Evolutionary conservation across 2,888 invertebrate species (phyloP), one percentile per base, ranked within the genome.

Genomic region (Chesias legatella): DNA sequence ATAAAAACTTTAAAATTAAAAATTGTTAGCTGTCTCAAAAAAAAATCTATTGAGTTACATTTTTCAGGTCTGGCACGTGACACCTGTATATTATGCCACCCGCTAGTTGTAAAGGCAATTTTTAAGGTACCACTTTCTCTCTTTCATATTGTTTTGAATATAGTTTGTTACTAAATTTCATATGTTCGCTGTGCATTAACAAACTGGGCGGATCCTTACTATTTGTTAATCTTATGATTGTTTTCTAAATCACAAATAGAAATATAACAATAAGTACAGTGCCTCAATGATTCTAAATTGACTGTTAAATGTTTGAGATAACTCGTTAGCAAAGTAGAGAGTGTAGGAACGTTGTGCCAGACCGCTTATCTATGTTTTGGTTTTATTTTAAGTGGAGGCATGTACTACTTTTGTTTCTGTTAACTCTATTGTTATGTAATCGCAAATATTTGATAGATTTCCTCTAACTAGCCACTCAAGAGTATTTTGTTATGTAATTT

Each of bases 401-500:
- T 65, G 64, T 66, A 68, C 65, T 72, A 63, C n/a, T 72, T 77
- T 77, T 80, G 77, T 81, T 82, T 78, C 73, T 79, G 77, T 84
- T 82, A 78, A 77, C 75, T 80, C 81, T 78, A 74, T 73, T 67
- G 79, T 79, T 82, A 73, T 71, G 61, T 74, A 77, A 80, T 81
- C 79, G 79, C 75, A 78, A 74, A 76, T 70, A 75, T 70, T 75
- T 72, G 71, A 63, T 79, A 79, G 70, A 70, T 73, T 72, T 73
- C 74, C 72, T 74, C 72, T 79, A 73, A 79, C 73, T 79, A 79
- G 71, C 77, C 71, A 75, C 76, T 76, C 74, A 69, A 73, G 68
- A 78, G 73, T 83, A 79, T 77, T 76, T 86, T 88, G 86, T 88
- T 86, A 86, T 78, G 74, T 86, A 85, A 79, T 85, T 85, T 80